Percentiles rank a stretch among this genome's conserved stretches.
phyloP scores from a whole-genome alignment of 2,113 vertebrate species.

The Chascanopsetta lugubris region DNA sequence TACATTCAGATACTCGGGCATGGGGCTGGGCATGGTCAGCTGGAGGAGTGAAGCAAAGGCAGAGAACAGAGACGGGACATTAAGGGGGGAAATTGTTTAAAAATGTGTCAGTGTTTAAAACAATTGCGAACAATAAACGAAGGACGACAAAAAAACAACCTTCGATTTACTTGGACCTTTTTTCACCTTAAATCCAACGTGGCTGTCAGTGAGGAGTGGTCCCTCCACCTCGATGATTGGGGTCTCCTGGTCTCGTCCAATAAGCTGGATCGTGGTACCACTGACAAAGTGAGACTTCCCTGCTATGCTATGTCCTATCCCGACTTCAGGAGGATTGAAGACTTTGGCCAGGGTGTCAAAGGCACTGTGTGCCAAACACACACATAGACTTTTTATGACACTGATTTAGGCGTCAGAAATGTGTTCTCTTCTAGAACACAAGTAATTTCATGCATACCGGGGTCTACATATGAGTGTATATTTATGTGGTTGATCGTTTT shows the following conservation, averaged over 20 bases:
- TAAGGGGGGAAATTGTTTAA: background rate
- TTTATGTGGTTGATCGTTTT: too few relatives aligned
- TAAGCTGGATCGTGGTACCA: constrained; percentile 93
- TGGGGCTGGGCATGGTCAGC: constrained; percentile 98
- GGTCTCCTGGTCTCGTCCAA: constrained; percentile 95
- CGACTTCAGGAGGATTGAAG: constrained; percentile 88
- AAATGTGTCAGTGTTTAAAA: background rate
- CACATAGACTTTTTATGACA: constrained; percentile 18
- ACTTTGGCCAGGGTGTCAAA: constrained; percentile 99
- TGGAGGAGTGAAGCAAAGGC: constrained; percentile 61
- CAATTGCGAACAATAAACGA: too few relatives aligned
- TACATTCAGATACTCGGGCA: constrained; percentile 98
- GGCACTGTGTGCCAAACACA: constrained; percentile 82
- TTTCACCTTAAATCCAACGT: constrained; percentile 97
- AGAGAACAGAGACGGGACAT: background rate
- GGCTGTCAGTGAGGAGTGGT: constrained; percentile 95
- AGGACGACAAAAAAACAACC: too few relatives aligned
- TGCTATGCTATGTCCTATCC: constrained; percentile 79
- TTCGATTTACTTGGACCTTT: too few relatives aligned
- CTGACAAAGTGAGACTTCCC: constrained; percentile 85
- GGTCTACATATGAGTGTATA: background rate
- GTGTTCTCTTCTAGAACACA: background rate
- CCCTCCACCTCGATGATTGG: constrained; percentile 99
- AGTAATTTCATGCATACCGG: background rate
- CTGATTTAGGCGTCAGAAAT: background rate